Percentiles rank a stretch among this genome's conserved stretches.
Evolutionary conservation across 2,888 invertebrate genomes (phyloP).

Genomic region (Meganola albula): DNA sequence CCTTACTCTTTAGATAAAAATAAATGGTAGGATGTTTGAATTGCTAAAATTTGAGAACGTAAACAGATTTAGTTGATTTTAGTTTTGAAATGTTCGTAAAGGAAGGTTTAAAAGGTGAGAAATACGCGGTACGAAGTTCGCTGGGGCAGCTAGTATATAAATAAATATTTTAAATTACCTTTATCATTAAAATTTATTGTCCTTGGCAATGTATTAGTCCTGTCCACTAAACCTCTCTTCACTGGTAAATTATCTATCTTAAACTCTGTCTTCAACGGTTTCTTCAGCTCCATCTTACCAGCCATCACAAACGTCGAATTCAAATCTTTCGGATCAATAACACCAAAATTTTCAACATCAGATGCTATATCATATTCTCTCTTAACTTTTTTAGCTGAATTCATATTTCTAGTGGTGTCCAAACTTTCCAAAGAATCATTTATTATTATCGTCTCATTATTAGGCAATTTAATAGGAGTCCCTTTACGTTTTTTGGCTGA

Average conservation of each 20-base stretch:
- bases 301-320: slow-evolving; percentile 69
- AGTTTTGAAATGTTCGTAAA: too few species aligned
- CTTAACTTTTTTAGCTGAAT: slow-evolving; percentile 60
- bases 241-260: slow-evolving; percentile 30
- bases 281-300: slow-evolving; percentile 49
- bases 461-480: slow-evolving; percentile 56
- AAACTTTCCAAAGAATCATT: slow-evolving; percentile 61
- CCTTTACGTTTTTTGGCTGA: slow-evolving; percentile 56
- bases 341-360: slow-evolving; percentile 46
- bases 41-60: too few species aligned
- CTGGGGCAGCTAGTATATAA: too few species aligned
- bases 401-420: slow-evolving; percentile 47
- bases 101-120: too few species aligned
- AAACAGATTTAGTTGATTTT: too few species aligned
- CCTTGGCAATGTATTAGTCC: slow-evolving; percentile 53
- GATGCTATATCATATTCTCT: slow-evolving; percentile 33
- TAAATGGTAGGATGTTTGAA: too few species aligned
- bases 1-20: too few species aligned
- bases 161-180: slow-evolving; percentile 43
- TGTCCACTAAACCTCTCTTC: slow-evolving; percentile 52
- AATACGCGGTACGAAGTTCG: too few species aligned
- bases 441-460: slow-evolving; percentile 63
- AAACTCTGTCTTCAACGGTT: slow-evolving; percentile 34
- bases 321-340: slow-evolving; percentile 53
- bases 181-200: slow-evolving; percentile 49